These are phyloP conservation scores for Nylanderia fulva DNA, from an alignment of 1,140 invertebrate genomes.

Conservation along the genomic window DNA sequence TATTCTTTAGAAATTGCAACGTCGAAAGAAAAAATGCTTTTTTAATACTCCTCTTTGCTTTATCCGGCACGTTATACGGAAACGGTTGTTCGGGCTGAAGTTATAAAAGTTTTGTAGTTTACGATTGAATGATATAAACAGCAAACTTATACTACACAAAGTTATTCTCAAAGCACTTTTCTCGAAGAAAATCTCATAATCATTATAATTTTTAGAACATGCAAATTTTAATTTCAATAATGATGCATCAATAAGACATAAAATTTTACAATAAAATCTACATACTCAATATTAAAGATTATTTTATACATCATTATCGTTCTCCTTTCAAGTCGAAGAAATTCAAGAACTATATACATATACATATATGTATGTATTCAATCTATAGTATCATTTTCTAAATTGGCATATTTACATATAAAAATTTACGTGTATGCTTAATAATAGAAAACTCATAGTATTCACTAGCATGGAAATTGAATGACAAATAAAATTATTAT, in stretches of 20 bases:
- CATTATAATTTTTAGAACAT: background rate
- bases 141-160: conserved; percentile 33
- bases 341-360: background rate
- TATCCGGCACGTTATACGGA: conserved; percentile 4
- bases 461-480: background rate
- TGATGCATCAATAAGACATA: conserved; percentile 24
- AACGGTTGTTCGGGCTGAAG: conserved; percentile 29
- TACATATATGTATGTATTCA: background rate
- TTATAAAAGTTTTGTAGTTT: conserved; percentile 50
- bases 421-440: background rate
- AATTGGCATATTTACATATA: background rate
- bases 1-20: conserved; percentile 49
- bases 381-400: background rate
- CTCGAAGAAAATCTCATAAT: conserved; percentile 18
- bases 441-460: background rate
- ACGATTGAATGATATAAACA: conserved; percentile 56
- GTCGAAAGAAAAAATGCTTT: background rate
- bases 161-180: conserved; percentile 9
- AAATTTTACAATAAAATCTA: conserved; percentile 7
- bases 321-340: background rate
- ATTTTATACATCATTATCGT: background rate
- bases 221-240: conserved; percentile 34
- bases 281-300: background rate
- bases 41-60: conserved; percentile 6
- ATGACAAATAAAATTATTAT: conserved; percentile 24